Evolutionary conservation across 2,113 vertebrate species (phyloP), one percentile per base, ranked within the genome.

Genomic region (Uropsilus gracilis): DNA sequence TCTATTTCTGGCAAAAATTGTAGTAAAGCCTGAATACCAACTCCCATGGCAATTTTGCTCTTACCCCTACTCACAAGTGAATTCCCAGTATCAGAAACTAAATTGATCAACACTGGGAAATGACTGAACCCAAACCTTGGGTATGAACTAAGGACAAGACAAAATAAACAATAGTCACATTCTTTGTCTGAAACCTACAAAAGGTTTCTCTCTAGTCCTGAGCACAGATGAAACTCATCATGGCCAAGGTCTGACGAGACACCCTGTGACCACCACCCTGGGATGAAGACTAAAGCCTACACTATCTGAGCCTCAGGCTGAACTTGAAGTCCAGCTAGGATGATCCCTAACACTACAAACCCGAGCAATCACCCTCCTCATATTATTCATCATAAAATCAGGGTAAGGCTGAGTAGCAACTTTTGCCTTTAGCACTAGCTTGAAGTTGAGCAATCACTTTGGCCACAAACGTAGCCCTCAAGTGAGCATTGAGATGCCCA

Each of bases 101-200:
- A 86, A 86, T 55, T 73, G 28, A 46, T 8, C 26, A 83, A 50
- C 48, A 71, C 75, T 61, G 30, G 12, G 8, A 14, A 75, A 50
- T 39, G 6, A 88, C 46, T 85, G 61, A 94, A 75, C 4, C 13
- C 3, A 95, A 90, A 84, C 0, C 22, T 66, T 80, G 50, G 87
- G 63, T 37, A 72, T 50, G 48, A 96, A 72, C 50, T 72, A 81
- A 94, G 28, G 14, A 89, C 26, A 63, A 94, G 91, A 83, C 2
- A 57, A 75, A 83, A 69, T 10, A 73, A 87, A 78, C 8, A 42
- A 0, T 20, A 84, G 84, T 95, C 72, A 92, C 85, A 32, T 69
- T 61, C 46, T 90, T 90, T 90, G 34, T 12, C 7, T 89, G 42
- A 96, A 90, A 72, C 46, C 17, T 90, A 96, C 34, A 84, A 90